phyloP scores from a whole-genome alignment of 2,888 invertebrate genomes.

The Archips crataeganus region DNA sequence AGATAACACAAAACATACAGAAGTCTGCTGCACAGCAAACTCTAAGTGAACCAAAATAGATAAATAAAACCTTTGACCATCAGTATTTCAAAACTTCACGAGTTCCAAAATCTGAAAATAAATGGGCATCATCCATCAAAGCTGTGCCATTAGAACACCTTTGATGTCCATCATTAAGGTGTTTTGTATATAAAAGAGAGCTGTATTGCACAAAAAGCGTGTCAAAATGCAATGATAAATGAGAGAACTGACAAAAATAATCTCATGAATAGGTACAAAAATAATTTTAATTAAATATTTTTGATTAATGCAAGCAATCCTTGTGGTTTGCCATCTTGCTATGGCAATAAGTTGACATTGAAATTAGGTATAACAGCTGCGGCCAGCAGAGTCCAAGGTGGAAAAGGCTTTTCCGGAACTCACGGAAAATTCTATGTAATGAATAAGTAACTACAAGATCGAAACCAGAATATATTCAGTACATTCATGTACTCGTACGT shows the following conservation, averaged over 20 bases:
- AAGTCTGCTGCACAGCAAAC: too few species aligned
- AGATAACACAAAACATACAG: too few species aligned
- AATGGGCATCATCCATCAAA: background rate
- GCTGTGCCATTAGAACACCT: background rate
- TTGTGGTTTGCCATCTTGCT: background rate
- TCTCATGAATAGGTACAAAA: background rate
- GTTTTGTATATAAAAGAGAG: background rate
- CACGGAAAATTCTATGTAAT: background rate
- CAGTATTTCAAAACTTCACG: background rate
- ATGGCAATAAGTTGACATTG: background rate
- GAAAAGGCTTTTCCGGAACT: background rate
- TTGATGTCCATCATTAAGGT: background rate
- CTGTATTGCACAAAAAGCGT: background rate
- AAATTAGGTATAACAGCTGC: background rate
- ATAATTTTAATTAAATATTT: background rate
- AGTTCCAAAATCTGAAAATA: background rate
- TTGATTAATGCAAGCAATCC: background rate
- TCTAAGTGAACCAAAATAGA: too few species aligned
- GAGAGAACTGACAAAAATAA: background rate
- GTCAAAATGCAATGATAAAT: background rate
- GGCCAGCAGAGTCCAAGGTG: background rate
- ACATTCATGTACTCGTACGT: conserved; percentile 3
- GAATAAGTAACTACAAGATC: conserved; percentile 9
- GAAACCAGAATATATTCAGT: conserved; percentile 7
- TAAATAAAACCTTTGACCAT: background rate